Base-by-base conservation (phyloP, 1,140 invertebrate genomes). In the Hyphantria cunea region DNA sequence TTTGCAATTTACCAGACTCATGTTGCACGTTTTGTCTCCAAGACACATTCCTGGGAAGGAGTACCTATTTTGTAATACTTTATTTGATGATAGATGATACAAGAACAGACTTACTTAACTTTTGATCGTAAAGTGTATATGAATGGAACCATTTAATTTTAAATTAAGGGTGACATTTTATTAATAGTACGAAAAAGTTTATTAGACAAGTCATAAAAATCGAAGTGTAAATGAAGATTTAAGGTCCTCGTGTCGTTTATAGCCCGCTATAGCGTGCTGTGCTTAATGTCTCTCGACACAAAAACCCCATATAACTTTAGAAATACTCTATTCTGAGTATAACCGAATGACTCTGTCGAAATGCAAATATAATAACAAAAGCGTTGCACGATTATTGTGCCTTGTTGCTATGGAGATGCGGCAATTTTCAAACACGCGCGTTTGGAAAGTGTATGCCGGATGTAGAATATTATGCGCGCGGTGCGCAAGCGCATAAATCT, bases 391-490 rank as follows among this genome's bases (percentile, higher is more conserved):
- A 39, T 60, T 25, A 25, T 60, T 31, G 34, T 60, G 47, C 56
- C 56, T 17, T 60, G 45, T 49, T 48, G 44, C 49, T n/a, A 15
- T 48, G 56, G 37, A 68, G 63, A 74, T 64, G 68, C 63, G 68
- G 67, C 64, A 64, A 61, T 59, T 71, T 64, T 64, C 68, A 66
- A 75, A 72, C 64, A 67, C 62, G 61, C 58, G 64, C 41, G 44
- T 65, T 66, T 70, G 60, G 73, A 75, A 72, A 75, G 70, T 61
- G 67, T 49, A 58, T 63, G 70, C 64, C 70, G 67, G 73, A 75
- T 75, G 65, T 54, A 15, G 60, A 66, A 66, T 66, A 70, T 68
- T 68, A 70, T 64, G 60, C 51, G 59, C 52, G 50, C 56, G 70
- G 59, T 37, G 44, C 59, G 62, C 62, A 51, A 37, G 61, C 64